These are phyloP conservation scores for Holocentrus rufus DNA, from an alignment of 2,797 vertebrate genomes.

Conservation along the genomic window DNA sequence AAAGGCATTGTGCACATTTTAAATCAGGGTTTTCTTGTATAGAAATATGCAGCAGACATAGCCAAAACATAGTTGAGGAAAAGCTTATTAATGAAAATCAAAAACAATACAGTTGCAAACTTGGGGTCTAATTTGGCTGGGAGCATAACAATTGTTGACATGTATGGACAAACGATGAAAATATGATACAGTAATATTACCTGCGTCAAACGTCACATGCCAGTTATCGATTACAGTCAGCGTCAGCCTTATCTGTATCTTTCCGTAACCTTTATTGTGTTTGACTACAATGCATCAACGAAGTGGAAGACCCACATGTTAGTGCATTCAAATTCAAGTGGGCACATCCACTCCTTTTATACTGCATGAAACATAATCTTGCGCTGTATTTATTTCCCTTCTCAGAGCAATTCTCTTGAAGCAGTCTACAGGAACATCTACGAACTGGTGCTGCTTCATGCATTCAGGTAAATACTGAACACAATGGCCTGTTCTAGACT, in stretches of 20 bases:
- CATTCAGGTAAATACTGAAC: conserved; percentile 84
- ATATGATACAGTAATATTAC: too few species aligned
- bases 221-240: background rate
- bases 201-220: background rate
- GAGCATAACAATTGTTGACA: too few species aligned
- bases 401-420: conserved; percentile 87
- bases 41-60: too few species aligned
- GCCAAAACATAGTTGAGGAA: too few species aligned
- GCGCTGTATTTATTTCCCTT: background rate
- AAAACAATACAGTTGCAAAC: too few species aligned
- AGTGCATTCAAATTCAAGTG: background rate
- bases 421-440: conserved; percentile 88
- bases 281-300: background rate
- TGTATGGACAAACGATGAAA: too few species aligned
- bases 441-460: conserved; percentile 92
- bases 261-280: background rate
- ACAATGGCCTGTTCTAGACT: background rate
- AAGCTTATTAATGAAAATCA: too few species aligned
- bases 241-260: too few species aligned
- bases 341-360: background rate
- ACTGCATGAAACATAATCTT: too few species aligned
- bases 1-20: too few species aligned
- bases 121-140: too few species aligned
- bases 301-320: background rate
- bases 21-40: too few species aligned